phyloP scores from a whole-genome alignment of 2,113 vertebrate genomes.

The Phaetusa simplex region DNA sequence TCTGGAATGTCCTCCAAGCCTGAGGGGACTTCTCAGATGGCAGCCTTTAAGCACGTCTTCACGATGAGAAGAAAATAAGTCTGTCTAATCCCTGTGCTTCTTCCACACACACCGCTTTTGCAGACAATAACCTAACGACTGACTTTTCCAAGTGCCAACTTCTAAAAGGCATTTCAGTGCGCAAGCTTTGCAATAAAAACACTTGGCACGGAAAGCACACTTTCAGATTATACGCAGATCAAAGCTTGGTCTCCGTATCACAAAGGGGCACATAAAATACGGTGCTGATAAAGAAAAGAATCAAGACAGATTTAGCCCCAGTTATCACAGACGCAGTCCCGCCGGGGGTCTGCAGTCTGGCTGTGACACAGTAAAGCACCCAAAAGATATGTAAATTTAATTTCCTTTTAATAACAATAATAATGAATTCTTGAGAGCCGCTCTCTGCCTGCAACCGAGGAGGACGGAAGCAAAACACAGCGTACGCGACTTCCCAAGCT shows the following conservation, averaged over 20 bases:
- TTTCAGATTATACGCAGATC: constrained; percentile 14
- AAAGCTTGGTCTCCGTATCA: constrained; percentile 1
- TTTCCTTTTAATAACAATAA: constrained; percentile 27
- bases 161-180: background rate
- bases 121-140: constrained; percentile 38
- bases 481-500: background rate
- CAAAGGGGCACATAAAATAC: constrained; percentile 19
- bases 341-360: background rate
- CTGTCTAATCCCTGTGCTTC: constrained; percentile 24
- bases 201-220: background rate
- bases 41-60: background rate
- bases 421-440: background rate
- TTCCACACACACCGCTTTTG: background rate
- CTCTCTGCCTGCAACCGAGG: background rate
- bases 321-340: background rate
- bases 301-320: background rate
- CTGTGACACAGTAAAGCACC: constrained; percentile 4
- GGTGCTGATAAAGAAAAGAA: constrained; percentile 11
- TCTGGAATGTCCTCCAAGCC: background rate
- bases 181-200: background rate
- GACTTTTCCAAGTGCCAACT: constrained; percentile 11
- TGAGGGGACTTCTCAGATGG: background rate
- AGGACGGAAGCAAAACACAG: background rate
- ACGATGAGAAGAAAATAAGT: constrained; percentile 18
- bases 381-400: constrained; percentile 4